Evolutionary conservation across 2,797 vertebrate genomes (phyloP).

Genomic region (Scyliorhinus canicula): DNA sequence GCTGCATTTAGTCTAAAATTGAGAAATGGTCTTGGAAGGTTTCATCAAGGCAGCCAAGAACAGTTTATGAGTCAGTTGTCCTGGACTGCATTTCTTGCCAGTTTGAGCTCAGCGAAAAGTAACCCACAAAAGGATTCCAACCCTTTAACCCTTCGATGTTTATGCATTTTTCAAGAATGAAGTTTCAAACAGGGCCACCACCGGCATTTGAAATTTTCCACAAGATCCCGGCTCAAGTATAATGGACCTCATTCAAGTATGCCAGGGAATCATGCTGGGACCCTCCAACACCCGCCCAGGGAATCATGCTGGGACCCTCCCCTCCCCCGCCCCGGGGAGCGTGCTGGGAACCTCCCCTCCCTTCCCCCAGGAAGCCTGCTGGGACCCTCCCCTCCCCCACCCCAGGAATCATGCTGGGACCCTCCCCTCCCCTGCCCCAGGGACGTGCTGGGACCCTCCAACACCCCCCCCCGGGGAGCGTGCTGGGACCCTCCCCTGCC

Average conservation of each 20-base stretch:
- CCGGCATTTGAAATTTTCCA: neutral
- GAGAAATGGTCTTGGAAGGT: neutral
- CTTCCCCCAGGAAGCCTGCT: too few relatives aligned
- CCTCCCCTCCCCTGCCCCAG: too few relatives aligned
- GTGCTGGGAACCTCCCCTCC: too few relatives aligned
- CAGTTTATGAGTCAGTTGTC: neutral
- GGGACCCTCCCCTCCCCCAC: too few relatives aligned
- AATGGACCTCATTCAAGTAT: neutral
- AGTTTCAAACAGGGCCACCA: neutral
- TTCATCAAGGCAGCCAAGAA: neutral
- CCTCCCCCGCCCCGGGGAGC: too few relatives aligned
- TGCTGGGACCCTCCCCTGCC: too few relatives aligned
- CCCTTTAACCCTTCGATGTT: neutral
- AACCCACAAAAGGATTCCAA: neutral
- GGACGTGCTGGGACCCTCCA: too few relatives aligned
- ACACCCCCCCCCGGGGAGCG: too few relatives aligned
- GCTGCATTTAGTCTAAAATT: neutral
- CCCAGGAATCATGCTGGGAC: too few relatives aligned
- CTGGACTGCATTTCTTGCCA: neutral
- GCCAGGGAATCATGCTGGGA: too few relatives aligned
- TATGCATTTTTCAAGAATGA: neutral
- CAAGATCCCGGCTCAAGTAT: neutral
- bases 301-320: too few relatives aligned
- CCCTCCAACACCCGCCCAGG: too few relatives aligned
- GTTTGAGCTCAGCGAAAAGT: neutral